Evolutionary conservation across 1,140 invertebrate genomes (phyloP).

Genomic region (Frieseomelitta varia): DNA sequence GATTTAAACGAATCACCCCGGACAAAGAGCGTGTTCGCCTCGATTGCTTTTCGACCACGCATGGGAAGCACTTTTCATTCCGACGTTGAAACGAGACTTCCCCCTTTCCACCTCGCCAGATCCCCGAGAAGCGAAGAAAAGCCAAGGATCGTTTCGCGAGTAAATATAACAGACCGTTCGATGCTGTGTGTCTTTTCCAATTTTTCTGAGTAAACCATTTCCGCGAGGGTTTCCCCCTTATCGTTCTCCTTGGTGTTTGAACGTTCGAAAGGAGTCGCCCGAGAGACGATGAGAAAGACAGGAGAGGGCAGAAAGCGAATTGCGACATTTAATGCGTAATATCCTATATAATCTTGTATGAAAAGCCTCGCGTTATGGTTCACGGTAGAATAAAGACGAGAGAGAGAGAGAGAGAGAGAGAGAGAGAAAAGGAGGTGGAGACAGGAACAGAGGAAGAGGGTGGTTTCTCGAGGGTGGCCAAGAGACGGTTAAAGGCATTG

Average conservation of each 20-base stretch:
- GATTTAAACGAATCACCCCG: neutral
- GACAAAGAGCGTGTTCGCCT: neutral
- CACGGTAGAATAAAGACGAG: conserved; percentile 59
- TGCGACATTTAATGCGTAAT: conserved; percentile 76
- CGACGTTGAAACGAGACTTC: neutral
- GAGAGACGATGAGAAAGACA: neutral
- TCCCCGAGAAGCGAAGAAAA: conserved; percentile 21
- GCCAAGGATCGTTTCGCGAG: conserved; percentile 41
- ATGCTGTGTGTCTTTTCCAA: conserved; percentile 52
- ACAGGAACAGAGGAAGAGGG: conserved; percentile 37
- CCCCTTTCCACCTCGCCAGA: neutral
- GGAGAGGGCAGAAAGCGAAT: conserved; percentile 42
- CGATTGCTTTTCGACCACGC: conserved; percentile 22
- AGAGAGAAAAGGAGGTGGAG: conserved; percentile 15
- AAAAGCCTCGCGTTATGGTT: conserved; percentile 70
- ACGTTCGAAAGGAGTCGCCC: neutral
- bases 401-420: conserved; percentile 27
- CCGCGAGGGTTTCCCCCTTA: conserved; percentile 25
- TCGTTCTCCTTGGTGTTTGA: conserved; percentile 54
- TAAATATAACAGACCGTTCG: conserved; percentile 49
- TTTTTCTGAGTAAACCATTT: conserved; percentile 58
- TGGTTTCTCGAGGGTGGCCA: conserved; percentile 66
- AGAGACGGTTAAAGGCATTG: conserved; percentile 72
- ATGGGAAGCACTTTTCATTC: conserved; percentile 32
- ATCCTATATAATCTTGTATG: conserved; percentile 78